Evolutionary conservation across 2,888 invertebrate species (phyloP).

Genomic region (Galerucella calmariensis): DNA sequence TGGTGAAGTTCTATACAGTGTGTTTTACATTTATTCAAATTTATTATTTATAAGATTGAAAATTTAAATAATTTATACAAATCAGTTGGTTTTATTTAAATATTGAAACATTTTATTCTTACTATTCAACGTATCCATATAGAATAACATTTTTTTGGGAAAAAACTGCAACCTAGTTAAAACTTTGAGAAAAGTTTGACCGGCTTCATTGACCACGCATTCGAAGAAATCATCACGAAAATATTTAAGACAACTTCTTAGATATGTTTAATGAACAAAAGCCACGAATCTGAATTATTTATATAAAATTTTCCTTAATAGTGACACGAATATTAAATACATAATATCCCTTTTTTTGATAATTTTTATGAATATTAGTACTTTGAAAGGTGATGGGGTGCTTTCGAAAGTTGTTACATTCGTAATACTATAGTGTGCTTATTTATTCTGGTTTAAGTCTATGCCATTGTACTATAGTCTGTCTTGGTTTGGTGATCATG

Average conservation of each 20-base stretch:
- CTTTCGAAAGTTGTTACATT: constrained; percentile 43
- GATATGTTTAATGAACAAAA: background rate
- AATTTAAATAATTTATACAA: too few relatives aligned
- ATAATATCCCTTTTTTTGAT: constrained; percentile 30
- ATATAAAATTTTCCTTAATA: background rate
- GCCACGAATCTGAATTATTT: background rate
- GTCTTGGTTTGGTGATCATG: constrained; percentile 96
- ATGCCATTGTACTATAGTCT: constrained; percentile 97
- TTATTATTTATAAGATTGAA: too few relatives aligned
- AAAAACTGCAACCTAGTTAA: too few relatives aligned
- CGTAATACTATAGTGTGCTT: constrained; percentile 33
- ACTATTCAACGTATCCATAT: too few relatives aligned
- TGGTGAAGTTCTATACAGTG: too few relatives aligned
- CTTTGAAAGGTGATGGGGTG: constrained; percentile 38
- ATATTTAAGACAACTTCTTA: background rate
- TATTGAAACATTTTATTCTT: too few relatives aligned
- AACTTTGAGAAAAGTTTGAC: too few relatives aligned
- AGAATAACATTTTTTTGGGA: too few relatives aligned
- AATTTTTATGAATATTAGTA: constrained; percentile 23
- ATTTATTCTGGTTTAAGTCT: constrained; percentile 90
- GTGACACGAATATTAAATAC: constrained; percentile 26
- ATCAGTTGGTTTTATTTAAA: too few relatives aligned
- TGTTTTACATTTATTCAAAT: too few relatives aligned
- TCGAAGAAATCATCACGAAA: too few relatives aligned
- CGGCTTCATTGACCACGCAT: too few relatives aligned